These are phyloP conservation scores for Leucophenga montana DNA, from an alignment of 2,888 invertebrate species.

Conservation along the genomic window DNA sequence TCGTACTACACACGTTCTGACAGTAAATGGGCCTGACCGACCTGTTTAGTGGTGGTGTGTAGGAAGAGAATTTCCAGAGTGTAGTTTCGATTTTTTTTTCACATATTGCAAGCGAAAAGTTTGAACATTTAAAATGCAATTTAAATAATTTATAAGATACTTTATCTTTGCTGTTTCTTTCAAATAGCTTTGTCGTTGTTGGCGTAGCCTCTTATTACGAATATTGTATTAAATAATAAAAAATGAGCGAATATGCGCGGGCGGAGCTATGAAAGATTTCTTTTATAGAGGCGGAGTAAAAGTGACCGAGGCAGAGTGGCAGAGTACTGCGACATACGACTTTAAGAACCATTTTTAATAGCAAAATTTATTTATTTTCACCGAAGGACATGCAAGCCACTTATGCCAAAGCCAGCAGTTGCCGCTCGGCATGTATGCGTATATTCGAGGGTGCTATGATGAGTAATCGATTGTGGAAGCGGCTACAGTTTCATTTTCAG, in stretches of 20 bases:
- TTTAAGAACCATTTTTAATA: constrained; percentile 13
- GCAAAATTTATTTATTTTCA: constrained; percentile 25
- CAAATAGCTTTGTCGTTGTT: constrained; percentile 22
- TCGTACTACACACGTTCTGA: not conserved
- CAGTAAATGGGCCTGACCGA: not conserved
- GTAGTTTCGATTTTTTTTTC: too few species aligned
- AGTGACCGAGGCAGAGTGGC: not conserved
- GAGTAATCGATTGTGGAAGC: too few species aligned
- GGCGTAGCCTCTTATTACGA: constrained; percentile 22
- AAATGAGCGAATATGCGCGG: not conserved
- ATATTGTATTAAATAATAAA: constrained; percentile 13
- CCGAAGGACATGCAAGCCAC: constrained; percentile 17
- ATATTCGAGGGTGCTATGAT: too few species aligned
- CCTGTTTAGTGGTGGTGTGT: not conserved
- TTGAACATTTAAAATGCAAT: constrained; percentile 25
- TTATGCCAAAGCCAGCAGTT: not conserved
- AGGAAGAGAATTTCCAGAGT: too few species aligned
- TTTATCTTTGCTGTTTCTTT: not conserved
- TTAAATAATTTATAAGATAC: constrained; percentile 17
- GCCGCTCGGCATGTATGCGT: not conserved
- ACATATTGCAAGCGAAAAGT: constrained; percentile 10
- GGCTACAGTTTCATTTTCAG: too few species aligned
- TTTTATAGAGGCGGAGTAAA: not conserved
- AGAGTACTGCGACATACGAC: not conserved
- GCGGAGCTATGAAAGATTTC: not conserved